These are phyloP conservation scores for Pocillopora damicornis DNA, from an alignment of 64 coral and sea anemone species.

Conservation along the genomic window DNA sequence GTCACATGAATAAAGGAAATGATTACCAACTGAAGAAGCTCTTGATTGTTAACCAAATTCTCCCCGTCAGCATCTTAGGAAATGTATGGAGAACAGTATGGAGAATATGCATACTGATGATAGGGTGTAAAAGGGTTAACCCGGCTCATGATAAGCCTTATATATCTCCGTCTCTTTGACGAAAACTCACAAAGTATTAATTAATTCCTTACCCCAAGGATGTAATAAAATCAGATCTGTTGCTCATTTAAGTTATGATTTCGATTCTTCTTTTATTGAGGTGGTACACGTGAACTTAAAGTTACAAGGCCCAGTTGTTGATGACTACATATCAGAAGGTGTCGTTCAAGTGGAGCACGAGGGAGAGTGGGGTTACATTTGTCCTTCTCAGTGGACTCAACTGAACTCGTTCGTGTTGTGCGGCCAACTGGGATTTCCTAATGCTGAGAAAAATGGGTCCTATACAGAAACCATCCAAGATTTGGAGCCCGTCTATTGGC, in stretches of 20 bases:
- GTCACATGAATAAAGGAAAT: too few species aligned
- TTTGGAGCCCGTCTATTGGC: constrained; percentile 26
- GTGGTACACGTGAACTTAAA: constrained; percentile 33
- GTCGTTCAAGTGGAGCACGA: constrained; percentile 58
- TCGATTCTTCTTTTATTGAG: neutral
- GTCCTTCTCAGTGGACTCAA: constrained; percentile 62
- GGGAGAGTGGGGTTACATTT: constrained; percentile 64
- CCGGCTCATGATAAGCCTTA: too few species aligned
- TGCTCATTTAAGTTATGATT: neutral
- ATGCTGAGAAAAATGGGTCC: constrained; percentile 23
- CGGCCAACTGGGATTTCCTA: constrained; percentile 77
- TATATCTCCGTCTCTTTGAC: too few species aligned
- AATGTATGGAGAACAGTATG: too few species aligned
- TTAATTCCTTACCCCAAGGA: too few species aligned
- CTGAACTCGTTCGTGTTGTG: constrained; percentile 70
- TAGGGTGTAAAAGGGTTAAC: too few species aligned
- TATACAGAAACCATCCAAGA: constrained; percentile 5
- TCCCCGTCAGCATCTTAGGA: too few species aligned
- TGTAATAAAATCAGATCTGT: neutral
- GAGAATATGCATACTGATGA: too few species aligned
- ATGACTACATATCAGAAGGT: constrained; percentile 48
- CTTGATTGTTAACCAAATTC: too few species aligned
- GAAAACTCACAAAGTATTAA: too few species aligned
- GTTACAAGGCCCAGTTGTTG: constrained; percentile 3
- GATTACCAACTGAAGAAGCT: too few species aligned